phyloP scores from a whole-genome alignment of 1,140 invertebrate genomes.

The Solen grandis region DNA sequence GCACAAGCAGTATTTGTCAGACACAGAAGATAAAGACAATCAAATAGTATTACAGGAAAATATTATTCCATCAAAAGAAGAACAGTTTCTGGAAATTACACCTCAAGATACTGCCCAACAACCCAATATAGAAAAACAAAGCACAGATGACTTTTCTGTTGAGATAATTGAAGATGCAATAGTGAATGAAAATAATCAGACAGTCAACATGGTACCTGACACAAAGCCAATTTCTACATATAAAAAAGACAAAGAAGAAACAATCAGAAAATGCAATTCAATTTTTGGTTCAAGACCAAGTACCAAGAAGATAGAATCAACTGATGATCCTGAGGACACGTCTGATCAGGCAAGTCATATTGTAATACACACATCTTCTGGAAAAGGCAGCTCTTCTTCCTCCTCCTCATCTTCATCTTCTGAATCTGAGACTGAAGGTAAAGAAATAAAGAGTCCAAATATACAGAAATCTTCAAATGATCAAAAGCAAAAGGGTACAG shows the following conservation, averaged over 20 bases:
- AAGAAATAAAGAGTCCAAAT: neutral
- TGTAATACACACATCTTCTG: neutral
- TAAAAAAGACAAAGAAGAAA: conserved; percentile 39
- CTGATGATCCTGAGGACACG: neutral
- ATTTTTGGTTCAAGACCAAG: conserved; percentile 23
- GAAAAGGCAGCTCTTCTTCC: neutral
- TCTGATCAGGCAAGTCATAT: neutral
- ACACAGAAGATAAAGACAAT: neutral
- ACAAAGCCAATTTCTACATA: neutral
- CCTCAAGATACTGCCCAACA: too few species aligned
- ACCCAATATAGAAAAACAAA: neutral
- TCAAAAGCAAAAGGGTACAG: neutral
- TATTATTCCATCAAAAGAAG: neutral
- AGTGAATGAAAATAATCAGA: neutral
- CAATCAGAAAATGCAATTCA: conserved; percentile 46
- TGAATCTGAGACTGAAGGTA: neutral
- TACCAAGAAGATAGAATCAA: too few species aligned
- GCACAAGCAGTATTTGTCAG: too few species aligned
- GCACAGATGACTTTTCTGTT: neutral
- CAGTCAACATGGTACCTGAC: neutral
- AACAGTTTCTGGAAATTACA: too few species aligned
- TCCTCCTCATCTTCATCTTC: conserved; percentile 10
- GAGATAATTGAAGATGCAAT: neutral
- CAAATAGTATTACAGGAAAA: neutral
- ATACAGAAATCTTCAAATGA: neutral